Evolutionary conservation across 2,888 invertebrate species (phyloP).

Genomic region (Tetropium fuscum): DNA sequence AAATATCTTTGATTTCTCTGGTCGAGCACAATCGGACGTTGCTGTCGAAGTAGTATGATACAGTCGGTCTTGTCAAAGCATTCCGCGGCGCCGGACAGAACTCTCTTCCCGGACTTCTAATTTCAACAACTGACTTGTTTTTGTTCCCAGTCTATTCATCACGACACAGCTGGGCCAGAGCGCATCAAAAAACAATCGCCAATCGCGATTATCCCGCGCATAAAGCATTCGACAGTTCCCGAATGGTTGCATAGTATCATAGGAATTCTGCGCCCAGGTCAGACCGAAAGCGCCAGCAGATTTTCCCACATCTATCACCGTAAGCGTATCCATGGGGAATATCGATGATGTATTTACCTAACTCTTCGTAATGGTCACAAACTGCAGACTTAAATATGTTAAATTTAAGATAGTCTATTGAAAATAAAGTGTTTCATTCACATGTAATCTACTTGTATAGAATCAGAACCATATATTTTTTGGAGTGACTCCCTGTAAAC

Average conservation of each 20-base stretch:
- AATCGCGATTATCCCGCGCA: conserved; percentile 48
- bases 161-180: conserved; percentile 33
- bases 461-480: no score
- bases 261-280: conserved; percentile 15
- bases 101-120: conserved; percentile 63
- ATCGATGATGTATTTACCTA: no score
- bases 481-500: no score
- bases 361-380: no score
- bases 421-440: no score
- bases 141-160: conserved; percentile 59
- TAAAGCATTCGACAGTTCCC: conserved; percentile 39
- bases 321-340: neutral
- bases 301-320: conserved; percentile 34
- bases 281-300: conserved; percentile 29
- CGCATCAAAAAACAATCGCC: conserved; percentile 48
- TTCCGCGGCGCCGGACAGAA: conserved; percentile 60
- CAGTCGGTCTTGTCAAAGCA: conserved; percentile 60
- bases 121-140: conserved; percentile 65
- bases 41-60: conserved; percentile 41
- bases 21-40: conserved; percentile 20
- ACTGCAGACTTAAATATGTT: no score
- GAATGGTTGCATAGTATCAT: conserved; percentile 31
- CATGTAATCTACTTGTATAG: no score
- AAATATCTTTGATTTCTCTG: conserved; percentile 29
- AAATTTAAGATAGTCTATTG: no score